phyloP scores from a whole-genome alignment of 2,888 invertebrate genomes.

The Anaspis maculata region DNA sequence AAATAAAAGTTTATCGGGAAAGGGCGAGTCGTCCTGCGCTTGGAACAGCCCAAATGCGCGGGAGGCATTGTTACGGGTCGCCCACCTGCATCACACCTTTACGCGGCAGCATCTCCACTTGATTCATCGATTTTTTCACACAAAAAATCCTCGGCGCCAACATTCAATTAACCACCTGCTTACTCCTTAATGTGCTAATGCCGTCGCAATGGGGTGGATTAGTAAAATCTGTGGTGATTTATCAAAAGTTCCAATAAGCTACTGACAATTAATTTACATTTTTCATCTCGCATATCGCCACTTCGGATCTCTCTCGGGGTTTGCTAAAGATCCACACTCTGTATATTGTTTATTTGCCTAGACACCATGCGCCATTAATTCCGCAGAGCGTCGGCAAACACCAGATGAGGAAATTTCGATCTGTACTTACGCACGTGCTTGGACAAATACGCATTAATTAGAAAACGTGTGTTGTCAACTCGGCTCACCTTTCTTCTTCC shows the following conservation, averaged over 20 bases:
- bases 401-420: too few relatives aligned
- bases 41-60: conserved; percentile 11
- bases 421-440: too few relatives aligned
- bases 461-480: not conserved
- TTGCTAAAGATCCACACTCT: too few relatives aligned
- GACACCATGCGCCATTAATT: too few relatives aligned
- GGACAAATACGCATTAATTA: conserved; percentile 1
- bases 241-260: conserved; percentile 15
- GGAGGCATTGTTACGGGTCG: conserved; percentile 11
- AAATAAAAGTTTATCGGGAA: not conserved
- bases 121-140: conserved; percentile 15
- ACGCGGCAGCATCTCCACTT: conserved; percentile 6
- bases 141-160: conserved; percentile 21
- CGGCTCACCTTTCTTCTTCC: too few relatives aligned
- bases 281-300: conserved; percentile 16
- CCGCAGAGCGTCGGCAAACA: too few relatives aligned
- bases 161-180: conserved; percentile 26
- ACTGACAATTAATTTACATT: conserved; percentile 25
- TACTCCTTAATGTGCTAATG: conserved; percentile 14
- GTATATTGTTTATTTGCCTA: too few relatives aligned
- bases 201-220: conserved; percentile 14
- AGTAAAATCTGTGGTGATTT: conserved; percentile 19
- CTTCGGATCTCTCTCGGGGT: conserved; percentile 1
- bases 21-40: conserved; percentile 2
- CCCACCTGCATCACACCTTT: conserved; percentile 14